A percentile compares a stretch with the other conserved stretches of the same genome.
Evolutionary conservation across 1,140 invertebrate genomes (phyloP).

Genomic region (Diorhabda carinulata): DNA sequence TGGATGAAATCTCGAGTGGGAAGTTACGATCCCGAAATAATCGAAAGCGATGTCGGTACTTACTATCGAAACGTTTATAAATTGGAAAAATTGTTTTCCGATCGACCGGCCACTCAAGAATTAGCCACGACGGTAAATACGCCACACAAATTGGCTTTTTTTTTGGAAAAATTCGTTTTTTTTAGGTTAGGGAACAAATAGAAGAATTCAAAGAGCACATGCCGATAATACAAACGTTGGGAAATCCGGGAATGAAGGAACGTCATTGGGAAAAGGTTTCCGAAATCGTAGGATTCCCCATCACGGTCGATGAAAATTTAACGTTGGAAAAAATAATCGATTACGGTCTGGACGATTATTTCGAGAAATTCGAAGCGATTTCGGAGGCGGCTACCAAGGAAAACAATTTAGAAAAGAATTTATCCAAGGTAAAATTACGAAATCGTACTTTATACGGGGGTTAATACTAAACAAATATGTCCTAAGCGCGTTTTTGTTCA

Average conservation of each 20-base stretch:
- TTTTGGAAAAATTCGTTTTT: neutral
- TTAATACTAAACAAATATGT: too few species aligned
- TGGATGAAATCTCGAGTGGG: slow-evolving; percentile 85
- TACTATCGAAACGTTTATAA: slow-evolving; percentile 82
- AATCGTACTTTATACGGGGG: too few species aligned
- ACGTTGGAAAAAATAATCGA: slow-evolving; percentile 90
- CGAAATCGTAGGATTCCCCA: slow-evolving; percentile 90
- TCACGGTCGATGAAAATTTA: slow-evolving; percentile 78
- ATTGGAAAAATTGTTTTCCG: slow-evolving; percentile 80
- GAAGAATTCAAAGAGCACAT: slow-evolving; percentile 88
- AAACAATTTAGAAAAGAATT: slow-evolving; percentile 84
- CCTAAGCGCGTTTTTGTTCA: too few species aligned
- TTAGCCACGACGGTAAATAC: slow-evolving; percentile 60
- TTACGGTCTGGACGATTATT: slow-evolving; percentile 85
- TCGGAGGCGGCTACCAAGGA: slow-evolving; percentile 95
- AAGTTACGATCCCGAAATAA: slow-evolving; percentile 81
- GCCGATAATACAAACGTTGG: slow-evolving; percentile 86
- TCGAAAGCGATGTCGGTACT: slow-evolving; percentile 77
- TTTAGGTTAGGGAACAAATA: slow-evolving; percentile 60
- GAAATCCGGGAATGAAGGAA: slow-evolving; percentile 89
- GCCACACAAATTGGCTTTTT: neutral
- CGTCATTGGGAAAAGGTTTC: slow-evolving; percentile 96
- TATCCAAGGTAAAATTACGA: slow-evolving; percentile 57
- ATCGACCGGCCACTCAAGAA: slow-evolving; percentile 61
- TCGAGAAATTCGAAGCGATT: slow-evolving; percentile 87